These are phyloP conservation scores for Trissolcus brochymenae DNA, from an alignment of 2,888 invertebrate genomes.

Conservation along the genomic window DNA sequence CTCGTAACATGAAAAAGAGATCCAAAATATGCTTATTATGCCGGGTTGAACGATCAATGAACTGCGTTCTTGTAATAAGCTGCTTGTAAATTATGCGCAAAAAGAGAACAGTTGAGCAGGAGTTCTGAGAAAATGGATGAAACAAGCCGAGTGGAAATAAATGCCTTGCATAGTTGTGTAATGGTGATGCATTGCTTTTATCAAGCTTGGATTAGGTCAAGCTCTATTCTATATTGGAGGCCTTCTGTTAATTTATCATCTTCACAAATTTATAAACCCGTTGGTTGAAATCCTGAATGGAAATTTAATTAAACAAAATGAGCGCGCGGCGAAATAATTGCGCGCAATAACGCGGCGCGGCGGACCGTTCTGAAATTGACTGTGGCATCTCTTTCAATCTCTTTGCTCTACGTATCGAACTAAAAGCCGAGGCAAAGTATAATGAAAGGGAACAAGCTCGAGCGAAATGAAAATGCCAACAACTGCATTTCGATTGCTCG, in stretches of 20 bases:
- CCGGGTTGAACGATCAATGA: slow-evolving; percentile 40
- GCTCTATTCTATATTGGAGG: too few species aligned
- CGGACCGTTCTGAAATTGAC: neutral
- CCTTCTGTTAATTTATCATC: too few species aligned
- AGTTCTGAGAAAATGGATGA: slow-evolving; percentile 4
- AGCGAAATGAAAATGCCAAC: slow-evolving; percentile 10
- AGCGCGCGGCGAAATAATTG: too few species aligned
- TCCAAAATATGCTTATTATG: slow-evolving; percentile 48
- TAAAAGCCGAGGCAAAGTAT: slow-evolving; percentile 5
- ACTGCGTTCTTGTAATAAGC: slow-evolving; percentile 29
- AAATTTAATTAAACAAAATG: too few species aligned
- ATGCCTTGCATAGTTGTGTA: too few species aligned
- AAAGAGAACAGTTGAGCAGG: neutral
- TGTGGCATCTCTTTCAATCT: slow-evolving; percentile 4
- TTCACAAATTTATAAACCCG: too few species aligned
- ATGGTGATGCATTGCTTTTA: too few species aligned
- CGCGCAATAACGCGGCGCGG: neutral
- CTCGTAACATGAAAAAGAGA: slow-evolving; percentile 52
- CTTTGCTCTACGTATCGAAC: slow-evolving; percentile 1
- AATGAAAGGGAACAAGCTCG: slow-evolving; percentile 11
- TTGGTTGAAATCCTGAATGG: too few species aligned
- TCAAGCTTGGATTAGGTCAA: too few species aligned
- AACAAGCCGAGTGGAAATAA: too few species aligned
- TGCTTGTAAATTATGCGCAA: slow-evolving; percentile 30
- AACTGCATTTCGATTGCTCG: slow-evolving; percentile 7